Evolutionary conservation across 2,113 vertebrate genomes (phyloP), one percentile per base, ranked within the genome.

Genomic region (Genyomyrus donnyi): DNA sequence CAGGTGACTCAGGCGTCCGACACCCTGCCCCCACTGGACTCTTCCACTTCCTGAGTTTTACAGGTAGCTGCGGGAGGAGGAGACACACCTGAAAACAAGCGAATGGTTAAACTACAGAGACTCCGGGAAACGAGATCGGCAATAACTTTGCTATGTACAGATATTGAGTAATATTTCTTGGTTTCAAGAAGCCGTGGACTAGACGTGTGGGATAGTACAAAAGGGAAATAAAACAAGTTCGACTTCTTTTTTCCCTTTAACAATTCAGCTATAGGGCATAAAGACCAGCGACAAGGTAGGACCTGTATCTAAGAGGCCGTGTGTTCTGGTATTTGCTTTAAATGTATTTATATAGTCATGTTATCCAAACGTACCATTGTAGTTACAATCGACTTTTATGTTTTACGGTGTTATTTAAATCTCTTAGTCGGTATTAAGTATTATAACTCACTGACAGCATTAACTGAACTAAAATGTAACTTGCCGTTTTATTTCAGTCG

Each of bases 11-110:
- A 5, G 3, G 45, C 85, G 46, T 31, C 45, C 49, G 4, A 6
- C 45, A 27, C 27, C 52, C 86, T 58, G 10, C 87, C 52, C 87
- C 52, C 87, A 56, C 39, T 35, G 39, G 42, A 83, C 90, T 74
- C 83, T 87, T 97, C 92, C 96, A 96, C 94, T 97, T 97, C 96
- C 96, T 96, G 96, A 92, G 90, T 35, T 90, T 88, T 92, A 91
- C 94, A 93, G 92, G 93, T 91, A 91, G 90, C 89, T 88, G 17
- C 39, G 9, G 83, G 45, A 85, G 83, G 83, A 85, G 39, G 83
- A 45, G 91, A 93, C 91, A 90, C 92, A 93, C 92, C 95, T 93
- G 92, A 89, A 90, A 87, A 49, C 39, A 89, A 90, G 87, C 52
- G 88, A 89, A 49, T 5, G 91, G 92, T 94, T 94, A 93, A 92